These are phyloP conservation scores for Drosophila bocki DNA, from an alignment of 1,140 invertebrate genomes.

Conservation along the genomic window DNA sequence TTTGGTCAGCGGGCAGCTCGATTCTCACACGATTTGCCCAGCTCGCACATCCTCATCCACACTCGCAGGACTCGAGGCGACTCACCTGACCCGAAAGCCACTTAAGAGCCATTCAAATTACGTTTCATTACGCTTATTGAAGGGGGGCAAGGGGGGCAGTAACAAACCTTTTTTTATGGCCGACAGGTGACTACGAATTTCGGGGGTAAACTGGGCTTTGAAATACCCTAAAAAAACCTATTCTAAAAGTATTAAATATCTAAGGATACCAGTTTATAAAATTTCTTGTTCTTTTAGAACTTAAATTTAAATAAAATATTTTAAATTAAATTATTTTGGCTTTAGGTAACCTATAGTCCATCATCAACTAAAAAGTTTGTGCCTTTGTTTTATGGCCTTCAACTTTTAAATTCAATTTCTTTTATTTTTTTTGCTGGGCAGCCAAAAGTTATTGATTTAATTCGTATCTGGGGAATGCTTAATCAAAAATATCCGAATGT, in stretches of 20 bases:
- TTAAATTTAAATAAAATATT: neutral
- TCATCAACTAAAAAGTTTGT: neutral
- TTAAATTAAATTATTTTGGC: neutral
- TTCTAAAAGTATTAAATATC: too few relatives aligned
- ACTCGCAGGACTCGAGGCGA: neutral
- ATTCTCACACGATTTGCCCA: constrained; percentile 66
- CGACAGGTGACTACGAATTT: neutral
- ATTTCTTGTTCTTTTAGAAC: neutral
- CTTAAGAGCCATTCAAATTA: constrained; percentile 80
- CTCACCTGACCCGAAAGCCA: constrained; percentile 54
- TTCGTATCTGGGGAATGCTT: constrained; percentile 81
- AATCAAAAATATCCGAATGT: constrained; percentile 69
- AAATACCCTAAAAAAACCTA: neutral
- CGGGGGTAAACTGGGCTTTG: neutral
- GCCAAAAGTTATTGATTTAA: constrained; percentile 79
- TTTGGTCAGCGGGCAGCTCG: constrained; percentile 62
- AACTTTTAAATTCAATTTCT: constrained; percentile 79
- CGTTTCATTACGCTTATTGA: constrained; percentile 79
- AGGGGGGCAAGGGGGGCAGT: constrained; percentile 9
- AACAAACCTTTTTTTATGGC: constrained; percentile 27
- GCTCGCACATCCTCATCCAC: constrained; percentile 1
- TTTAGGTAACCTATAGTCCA: constrained; percentile 9
- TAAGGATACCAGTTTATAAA: too few relatives aligned
- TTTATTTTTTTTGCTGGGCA: constrained; percentile 61
- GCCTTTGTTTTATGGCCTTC: constrained; percentile 31